Evolutionary conservation across 1,140 invertebrate species (phyloP), one percentile per base, ranked within the genome.

Genomic region (Littorina saxatilis): DNA sequence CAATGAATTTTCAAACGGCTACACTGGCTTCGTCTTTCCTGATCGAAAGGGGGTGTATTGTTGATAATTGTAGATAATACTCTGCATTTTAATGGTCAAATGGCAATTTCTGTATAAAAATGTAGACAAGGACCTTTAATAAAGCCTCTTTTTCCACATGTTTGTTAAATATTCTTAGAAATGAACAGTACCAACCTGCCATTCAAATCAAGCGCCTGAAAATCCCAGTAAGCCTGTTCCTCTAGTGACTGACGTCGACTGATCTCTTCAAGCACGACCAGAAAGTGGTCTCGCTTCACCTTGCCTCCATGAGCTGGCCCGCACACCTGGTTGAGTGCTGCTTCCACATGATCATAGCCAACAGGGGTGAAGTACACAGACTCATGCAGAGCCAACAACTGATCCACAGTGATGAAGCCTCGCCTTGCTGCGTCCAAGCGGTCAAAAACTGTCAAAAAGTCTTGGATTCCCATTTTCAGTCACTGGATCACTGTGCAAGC

Each of bases 141-240:
- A n/a, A n/a, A n/a, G n/a, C n/a, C n/a, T n/a, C n/a, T n/a, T n/a
- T n/a, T n/a, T n/a, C n/a, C n/a, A n/a, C n/a, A n/a, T n/a, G n/a
- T n/a, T n/a, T n/a, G n/a, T n/a, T n/a, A n/a, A n/a, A n/a, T n/a
- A n/a, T n/a, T n/a, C n/a, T n/a, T n/a, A n/a, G n/a, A n/a, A n/a
- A n/a, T n/a, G n/a, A n/a, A n/a, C n/a, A n/a, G n/a, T n/a, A n/a
- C 76, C 27, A 1, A 78, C 76, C 76, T 78, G 27, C 87, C 89
- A 68, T 82, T 85, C 32, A 81, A 84, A 70, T 91, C 90, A 35
- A 91, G 79, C 15, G 89, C 88, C 79, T 89, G 86, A 82, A 89
- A 91, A 73, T 91, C 90, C 90, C 90, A 91, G 58, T 87, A 88
- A 7, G 87, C 84, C 37, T 88, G 82, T 76, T 89, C 86, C 40